These are phyloP conservation scores for Agrilus planipennis DNA, from an alignment of 1,140 invertebrate genomes.

Conservation along the genomic window DNA sequence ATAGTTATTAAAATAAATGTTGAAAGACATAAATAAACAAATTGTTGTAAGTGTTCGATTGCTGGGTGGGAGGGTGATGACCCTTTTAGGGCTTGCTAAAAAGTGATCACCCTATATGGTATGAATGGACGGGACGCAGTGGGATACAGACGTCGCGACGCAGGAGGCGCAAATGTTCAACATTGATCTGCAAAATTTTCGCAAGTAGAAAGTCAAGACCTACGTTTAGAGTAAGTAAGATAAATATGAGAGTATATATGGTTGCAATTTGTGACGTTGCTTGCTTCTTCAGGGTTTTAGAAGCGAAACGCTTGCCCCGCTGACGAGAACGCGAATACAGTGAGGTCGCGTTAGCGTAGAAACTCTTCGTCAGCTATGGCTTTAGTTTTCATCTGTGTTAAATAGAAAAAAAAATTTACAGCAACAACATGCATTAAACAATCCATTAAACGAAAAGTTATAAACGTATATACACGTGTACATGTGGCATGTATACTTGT, in stretches of 20 bases:
- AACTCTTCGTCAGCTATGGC: conserved; percentile 24
- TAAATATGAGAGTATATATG: background rate
- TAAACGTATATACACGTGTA: conserved; percentile 18
- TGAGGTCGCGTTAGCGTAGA: conserved; percentile 27
- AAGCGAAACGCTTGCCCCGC: conserved; percentile 8
- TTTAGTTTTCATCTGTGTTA: conserved; percentile 23
- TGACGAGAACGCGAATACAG: conserved; percentile 14
- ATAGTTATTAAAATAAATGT: too few species aligned
- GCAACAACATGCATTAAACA: conserved; percentile 14
- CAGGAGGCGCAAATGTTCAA: too few species aligned
- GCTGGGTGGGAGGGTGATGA: too few species aligned
- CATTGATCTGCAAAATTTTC: conserved; percentile 21
- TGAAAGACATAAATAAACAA: too few species aligned
- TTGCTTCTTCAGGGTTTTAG: too few species aligned
- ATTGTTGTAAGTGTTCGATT: too few species aligned
- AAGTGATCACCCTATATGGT: too few species aligned
- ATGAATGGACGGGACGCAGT: too few species aligned
- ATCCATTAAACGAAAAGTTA: conserved; percentile 4
- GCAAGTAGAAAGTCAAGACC: conserved; percentile 11
- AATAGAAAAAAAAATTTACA: conserved; percentile 22
- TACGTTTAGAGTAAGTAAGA: conserved; percentile 1
- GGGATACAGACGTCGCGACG: too few species aligned
- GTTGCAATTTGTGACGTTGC: background rate
- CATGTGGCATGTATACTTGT: conserved; percentile 16
- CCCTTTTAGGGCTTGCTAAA: too few species aligned